Conservation (phyloP, 2,113 vertebrate genomes). For the Pituophis catenifer region DNA sequence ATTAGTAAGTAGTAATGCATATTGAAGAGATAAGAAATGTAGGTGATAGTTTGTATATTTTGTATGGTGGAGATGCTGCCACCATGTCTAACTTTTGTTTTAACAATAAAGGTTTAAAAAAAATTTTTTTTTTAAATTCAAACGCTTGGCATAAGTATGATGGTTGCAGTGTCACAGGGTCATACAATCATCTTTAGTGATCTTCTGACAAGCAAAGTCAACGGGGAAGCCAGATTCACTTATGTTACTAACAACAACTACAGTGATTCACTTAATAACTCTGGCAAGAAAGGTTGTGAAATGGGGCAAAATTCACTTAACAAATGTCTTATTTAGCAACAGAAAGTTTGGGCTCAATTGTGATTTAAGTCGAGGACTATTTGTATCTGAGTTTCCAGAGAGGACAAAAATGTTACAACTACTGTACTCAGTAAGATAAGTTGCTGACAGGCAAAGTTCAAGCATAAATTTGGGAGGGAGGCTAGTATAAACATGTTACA, state of each 20-base stretch:
- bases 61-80: too few relatives aligned
- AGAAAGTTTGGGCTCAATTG: not conserved
- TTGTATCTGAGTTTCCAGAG: not conserved
- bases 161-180: not conserved
- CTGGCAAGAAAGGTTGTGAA: not conserved
- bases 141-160: not conserved
- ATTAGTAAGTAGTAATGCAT: too few relatives aligned
- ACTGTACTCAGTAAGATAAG: not conserved
- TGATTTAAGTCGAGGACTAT: not conserved
- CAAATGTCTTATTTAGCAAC: not conserved
- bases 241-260: not conserved
- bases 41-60: too few relatives aligned
- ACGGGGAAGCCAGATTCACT: not conserved
- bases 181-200: not conserved
- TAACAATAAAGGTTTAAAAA: too few relatives aligned
- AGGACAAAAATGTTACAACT: not conserved
- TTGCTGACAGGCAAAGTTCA: not conserved
- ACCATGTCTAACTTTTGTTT: too few relatives aligned
- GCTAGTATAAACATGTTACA: not conserved
- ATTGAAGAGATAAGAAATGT: too few relatives aligned
- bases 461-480: not conserved
- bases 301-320: not conserved
- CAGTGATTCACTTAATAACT: not conserved
- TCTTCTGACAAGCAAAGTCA: not conserved
- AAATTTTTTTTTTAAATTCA: not conserved